Evolutionary conservation across 2,113 vertebrate genomes (phyloP).

Genomic region (Lontra canadensis): DNA sequence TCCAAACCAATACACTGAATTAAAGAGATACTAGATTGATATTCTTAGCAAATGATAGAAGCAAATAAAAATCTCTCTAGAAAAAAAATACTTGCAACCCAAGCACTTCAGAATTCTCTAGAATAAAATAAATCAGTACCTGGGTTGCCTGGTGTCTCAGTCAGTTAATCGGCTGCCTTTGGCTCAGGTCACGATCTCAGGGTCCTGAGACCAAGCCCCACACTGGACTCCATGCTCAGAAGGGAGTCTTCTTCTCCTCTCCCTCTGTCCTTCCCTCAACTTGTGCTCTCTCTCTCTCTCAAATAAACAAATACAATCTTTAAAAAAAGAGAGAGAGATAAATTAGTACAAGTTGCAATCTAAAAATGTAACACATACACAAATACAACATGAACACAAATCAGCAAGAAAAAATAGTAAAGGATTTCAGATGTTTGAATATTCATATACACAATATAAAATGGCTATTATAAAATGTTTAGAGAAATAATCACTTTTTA

Average conservation of each 20-base stretch:
- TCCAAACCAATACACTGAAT: background rate
- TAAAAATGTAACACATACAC: background rate
- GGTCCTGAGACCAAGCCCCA: too few species aligned
- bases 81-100: background rate
- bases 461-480: background rate
- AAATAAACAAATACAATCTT: too few species aligned
- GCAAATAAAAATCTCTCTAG: background rate
- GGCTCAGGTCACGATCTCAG: too few species aligned
- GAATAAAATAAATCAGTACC: background rate
- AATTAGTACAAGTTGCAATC: rapidly evolving
- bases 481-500: background rate
- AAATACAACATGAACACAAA: background rate
- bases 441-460: background rate
- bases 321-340: too few species aligned
- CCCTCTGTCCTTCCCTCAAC: too few species aligned
- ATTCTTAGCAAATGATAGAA: background rate
- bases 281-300: too few species aligned
- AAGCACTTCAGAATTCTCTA: background rate
- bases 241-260: too few species aligned
- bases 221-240: too few species aligned
- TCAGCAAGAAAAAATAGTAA: background rate
- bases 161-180: rapidly evolving
- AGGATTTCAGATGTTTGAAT: background rate
- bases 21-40: background rate
- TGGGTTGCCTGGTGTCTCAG: too few species aligned